Evolutionary conservation across 2,888 invertebrate genomes (phyloP).

Genomic region (Volucella inflata): DNA sequence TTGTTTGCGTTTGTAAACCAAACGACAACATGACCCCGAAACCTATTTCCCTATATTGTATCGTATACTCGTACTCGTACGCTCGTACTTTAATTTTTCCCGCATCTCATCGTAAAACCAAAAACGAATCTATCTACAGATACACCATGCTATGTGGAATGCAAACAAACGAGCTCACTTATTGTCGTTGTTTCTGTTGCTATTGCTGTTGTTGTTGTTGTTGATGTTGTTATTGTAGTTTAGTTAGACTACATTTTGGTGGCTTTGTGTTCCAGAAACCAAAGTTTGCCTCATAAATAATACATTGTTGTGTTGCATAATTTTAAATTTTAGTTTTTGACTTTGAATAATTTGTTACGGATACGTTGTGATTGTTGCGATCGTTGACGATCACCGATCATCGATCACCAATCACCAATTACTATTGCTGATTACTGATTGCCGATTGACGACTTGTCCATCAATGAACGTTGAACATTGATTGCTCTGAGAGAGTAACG

Average conservation of each 20-base stretch:
- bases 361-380: slow-evolving; percentile 35
- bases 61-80: slow-evolving; percentile 24
- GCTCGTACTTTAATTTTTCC: background rate
- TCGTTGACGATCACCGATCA: background rate
- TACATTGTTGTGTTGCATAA: slow-evolving; percentile 54
- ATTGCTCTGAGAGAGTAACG: slow-evolving; percentile 15
- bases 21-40: slow-evolving; percentile 60
- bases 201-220: no score
- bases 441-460: background rate
- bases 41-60: slow-evolving; percentile 63
- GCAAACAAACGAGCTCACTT: background rate
- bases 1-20: slow-evolving; percentile 48
- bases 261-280: slow-evolving; percentile 26
- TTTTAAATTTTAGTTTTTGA: slow-evolving; percentile 24
- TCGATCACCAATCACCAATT: no score
- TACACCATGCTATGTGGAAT: slow-evolving; percentile 13
- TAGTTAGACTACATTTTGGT: slow-evolving; percentile 23
- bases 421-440: no score
- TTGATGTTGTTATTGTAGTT: background rate
- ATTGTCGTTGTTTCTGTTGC: no score
- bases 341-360: slow-evolving; percentile 41
- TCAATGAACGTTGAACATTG: slow-evolving; percentile 18
- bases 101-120: slow-evolving; percentile 33
- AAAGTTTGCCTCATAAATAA: slow-evolving; percentile 61
- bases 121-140: slow-evolving; percentile 24